Base-by-base conservation (phyloP, 2,888 invertebrate genomes). In the Cryptosula pallasiana region DNA sequence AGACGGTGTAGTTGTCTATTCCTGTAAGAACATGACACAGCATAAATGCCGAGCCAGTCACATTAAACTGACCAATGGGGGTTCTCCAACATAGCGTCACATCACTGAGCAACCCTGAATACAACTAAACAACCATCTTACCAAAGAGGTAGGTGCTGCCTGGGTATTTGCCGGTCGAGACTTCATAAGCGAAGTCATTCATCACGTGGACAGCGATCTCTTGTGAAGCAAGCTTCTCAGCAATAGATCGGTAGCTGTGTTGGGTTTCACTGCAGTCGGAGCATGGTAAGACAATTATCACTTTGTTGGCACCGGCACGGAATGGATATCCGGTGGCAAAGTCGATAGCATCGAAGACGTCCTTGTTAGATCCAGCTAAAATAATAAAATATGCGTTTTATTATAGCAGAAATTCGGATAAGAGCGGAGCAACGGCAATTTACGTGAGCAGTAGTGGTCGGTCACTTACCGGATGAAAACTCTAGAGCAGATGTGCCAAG, bases 291-390 rank as follows among this genome's bases (percentile, higher is more conserved):
- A 95, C 86, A 74, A 95, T 87, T 75, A 95, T 90, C 1, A 91
- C 91, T 81, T 92, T 91, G 0, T 93, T 91, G 32, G 91, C 93
- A 0, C 91, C 95, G 0, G 93, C 89, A 36, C 94, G 88, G 87
- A 92, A 93, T 73, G 91, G 89, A 84, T 91, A 90, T 0, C 88
- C 83, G 20, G 89, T 79, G 0, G 91, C 88, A 54, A 89, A 87
- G 16, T 86, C 79, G 84, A 91, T 90, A 0, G 91, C 90, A 75
- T 87, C 86, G 0, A 88, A 74, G 69, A 78, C 76, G 71, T 82
- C 79, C 5, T 74, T 75, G 55, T 73, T 70, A n/a, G 9, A n/a
- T 29, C 55, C 55, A 54, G 70, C 70, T 70, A 70, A 20, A 1
- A 9, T 1, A n/a, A 72, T 71, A n/a, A n/a, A n/a, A n/a, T n/a